These are phyloP conservation scores for Idaea straminata DNA, from an alignment of 2,888 invertebrate species.

Conservation along the genomic window DNA sequence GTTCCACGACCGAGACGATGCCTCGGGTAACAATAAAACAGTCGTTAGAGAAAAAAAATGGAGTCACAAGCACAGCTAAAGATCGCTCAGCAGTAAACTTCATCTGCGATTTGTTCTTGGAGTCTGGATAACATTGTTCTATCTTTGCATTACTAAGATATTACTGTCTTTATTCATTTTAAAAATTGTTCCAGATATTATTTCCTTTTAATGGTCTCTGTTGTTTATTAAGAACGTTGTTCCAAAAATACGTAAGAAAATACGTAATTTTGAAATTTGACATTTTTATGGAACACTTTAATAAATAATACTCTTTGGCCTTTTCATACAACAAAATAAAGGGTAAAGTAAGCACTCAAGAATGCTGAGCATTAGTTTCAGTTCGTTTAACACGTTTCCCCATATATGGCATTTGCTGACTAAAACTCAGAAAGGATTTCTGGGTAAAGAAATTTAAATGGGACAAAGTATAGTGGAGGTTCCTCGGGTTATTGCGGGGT, in stretches of 20 bases:
- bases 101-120: not conserved
- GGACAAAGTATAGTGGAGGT: not conserved
- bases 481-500: not conserved
- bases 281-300: not conserved
- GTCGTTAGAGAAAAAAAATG: conserved; percentile 36
- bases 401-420: not conserved
- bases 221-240: not conserved
- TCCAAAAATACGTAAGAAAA: not conserved
- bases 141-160: not conserved
- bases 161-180: not conserved
- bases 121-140: not conserved
- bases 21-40: conserved; percentile 41
- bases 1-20: conserved; percentile 31
- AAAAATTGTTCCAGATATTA: not conserved
- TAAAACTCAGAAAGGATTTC: not conserved
- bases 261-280: not conserved
- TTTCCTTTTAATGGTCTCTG: not conserved
- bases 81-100: conserved; percentile 11
- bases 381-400: conserved; percentile 8
- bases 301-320: not conserved
- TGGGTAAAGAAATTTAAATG: not conserved
- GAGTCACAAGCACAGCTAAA: conserved; percentile 25
- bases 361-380: conserved; percentile 8
- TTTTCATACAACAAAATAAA: not conserved
- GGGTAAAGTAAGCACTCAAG: conserved; percentile 4